Percentiles rank a stretch among this genome's conserved stretches.
Conservation (phyloP, 2,888 invertebrate species). For the Apotomis capreana region DNA sequence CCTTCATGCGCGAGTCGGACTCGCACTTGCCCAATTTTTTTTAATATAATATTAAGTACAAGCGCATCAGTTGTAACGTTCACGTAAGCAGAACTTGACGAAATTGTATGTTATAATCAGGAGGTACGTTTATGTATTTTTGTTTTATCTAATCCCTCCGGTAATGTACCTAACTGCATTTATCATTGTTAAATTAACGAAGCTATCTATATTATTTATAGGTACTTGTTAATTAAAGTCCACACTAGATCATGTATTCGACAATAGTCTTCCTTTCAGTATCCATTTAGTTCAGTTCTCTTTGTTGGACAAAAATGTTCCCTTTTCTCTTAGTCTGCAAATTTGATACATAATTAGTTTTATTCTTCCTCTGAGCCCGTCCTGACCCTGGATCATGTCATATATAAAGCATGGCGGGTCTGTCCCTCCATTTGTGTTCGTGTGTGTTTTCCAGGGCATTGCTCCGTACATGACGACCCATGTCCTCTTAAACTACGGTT, state of each 20-base stretch:
- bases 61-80: too few relatives aligned
- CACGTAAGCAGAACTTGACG: too few relatives aligned
- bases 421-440: background rate
- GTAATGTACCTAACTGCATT: background rate
- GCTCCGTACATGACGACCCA: background rate
- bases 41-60: too few relatives aligned
- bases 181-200: background rate
- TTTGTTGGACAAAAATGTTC: too few relatives aligned
- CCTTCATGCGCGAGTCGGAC: too few relatives aligned
- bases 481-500: background rate
- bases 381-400: background rate
- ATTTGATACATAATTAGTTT: background rate
- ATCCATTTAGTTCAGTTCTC: too few relatives aligned
- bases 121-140: background rate
- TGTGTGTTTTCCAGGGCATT: background rate
- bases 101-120: too few relatives aligned
- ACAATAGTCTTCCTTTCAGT: background rate
- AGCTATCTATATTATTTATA: background rate
- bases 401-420: background rate
- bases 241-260: background rate
- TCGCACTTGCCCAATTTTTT: too few relatives aligned
- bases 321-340: background rate
- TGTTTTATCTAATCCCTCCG: slow-evolving; percentile 11
- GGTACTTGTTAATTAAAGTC: background rate
- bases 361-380: background rate